Evolutionary conservation across 2,888 invertebrate genomes (phyloP), one percentile per base, ranked within the genome.

Genomic region (Acleris literana): DNA sequence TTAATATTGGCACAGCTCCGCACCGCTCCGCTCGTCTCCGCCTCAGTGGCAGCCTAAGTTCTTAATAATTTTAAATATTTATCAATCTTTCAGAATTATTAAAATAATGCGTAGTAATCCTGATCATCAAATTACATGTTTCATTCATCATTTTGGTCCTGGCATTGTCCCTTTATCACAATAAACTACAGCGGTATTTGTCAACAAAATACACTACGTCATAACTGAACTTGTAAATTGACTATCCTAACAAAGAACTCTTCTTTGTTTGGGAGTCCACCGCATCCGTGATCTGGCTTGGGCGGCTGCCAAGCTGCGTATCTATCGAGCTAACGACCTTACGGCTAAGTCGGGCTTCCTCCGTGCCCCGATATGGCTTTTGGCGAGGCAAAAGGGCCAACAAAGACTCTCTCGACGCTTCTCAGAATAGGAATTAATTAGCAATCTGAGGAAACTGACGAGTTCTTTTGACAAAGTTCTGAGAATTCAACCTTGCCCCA

Each of bases 361-460:
- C 69, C 71, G 70, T 72, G 68, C 49, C 76, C 77, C 57, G 68
- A 74, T 77, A 77, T 75, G 78, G 78, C 68, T 68, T 62, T 78
- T 73, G 73, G 74, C 75, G 48, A 59, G 59, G n/a, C 49, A 48
- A 29, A 56, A 51, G 60, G 55, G n/a, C 62, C 16, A 22, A 57
- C 46, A 57, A 57, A 51, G 33, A 60, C 60, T 22, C 39, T 44
- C 43, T 51, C 33, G n/a, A 39, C 13, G 56, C 7, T 63, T 64
- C 64, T 53, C n/a, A n/a, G 54, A 64, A 48, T 7, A 17, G 43
- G 11, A 7, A 6, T 54, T 60, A 59, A 64, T 64, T 55, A 46
- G 46, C 46, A 7, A 16, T 46, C 46, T 46, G 46, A 46, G 17
- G 46, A 5, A 46, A 7, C 46, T n/a, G n/a, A 46, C 13, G 39